Evolutionary conservation across 2,797 vertebrate species (phyloP), one percentile per base, ranked within the genome.

Genomic region (Menidia menidia): DNA sequence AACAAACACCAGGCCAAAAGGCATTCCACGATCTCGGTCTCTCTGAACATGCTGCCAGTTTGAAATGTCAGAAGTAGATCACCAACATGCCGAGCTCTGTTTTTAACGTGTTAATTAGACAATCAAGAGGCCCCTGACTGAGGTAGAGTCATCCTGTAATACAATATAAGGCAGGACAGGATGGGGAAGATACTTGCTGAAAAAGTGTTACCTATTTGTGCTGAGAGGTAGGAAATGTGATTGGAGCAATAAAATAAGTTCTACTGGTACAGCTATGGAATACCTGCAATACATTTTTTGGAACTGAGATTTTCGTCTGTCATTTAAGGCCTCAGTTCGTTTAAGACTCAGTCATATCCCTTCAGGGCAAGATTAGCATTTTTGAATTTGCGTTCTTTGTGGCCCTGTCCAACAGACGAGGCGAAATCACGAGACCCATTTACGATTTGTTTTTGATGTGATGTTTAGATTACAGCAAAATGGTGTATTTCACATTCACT

Each of bases 81-180:
- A 73, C 55, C 41, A 48, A 53, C 61, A 68, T 48, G 33, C 45
- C 31, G 2, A 48, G 60, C 73, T 75, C 80, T 91, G 75, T 87
- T 88, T 88, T 87, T 78, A 89, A 80, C 39, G 47, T 31, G 42
- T 77, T 85, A 81, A 89, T 88, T 82, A 81, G 72, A 68, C 59
- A 51, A 75, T 71, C 51, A 44, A 13, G 25, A 60, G 25, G 61
- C 51, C 60, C 78, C 72, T 57, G 66, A 70, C 68, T 73, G 66
- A 75, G 56, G 56, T 44, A 3, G 18, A 63, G 33, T 64, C 18
- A 67, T 44, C 42, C 5, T 7, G n/a, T 1, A 52, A 32, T 63
- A 11, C 4, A 12, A 25, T 30, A 18, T 18, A 39, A 25, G 31
- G 11, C 33, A 10, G 15, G 15, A 39, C 13, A 16, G 13, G 4